A percentile compares a stretch with the other conserved stretches of the same genome.
Conservation (phyloP, 1,140 invertebrate genomes). For the Odontomachus brunneus region DNA sequence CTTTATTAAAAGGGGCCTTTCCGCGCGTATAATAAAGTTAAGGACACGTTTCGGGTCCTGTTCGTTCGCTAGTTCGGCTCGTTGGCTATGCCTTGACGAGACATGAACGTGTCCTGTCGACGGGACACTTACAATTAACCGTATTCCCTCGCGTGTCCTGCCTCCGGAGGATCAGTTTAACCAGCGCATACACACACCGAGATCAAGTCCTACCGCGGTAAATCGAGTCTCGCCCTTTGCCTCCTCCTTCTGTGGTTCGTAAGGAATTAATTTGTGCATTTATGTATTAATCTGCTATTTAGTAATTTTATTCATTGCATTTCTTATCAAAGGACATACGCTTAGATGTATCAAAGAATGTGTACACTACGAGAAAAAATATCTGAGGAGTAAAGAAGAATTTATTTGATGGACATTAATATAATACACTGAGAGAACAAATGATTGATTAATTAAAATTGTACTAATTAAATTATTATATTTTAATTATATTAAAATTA, state of each 20-base stretch:
- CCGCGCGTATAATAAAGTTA: constrained; percentile 49
- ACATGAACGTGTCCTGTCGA: constrained; percentile 19
- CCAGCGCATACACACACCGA: background rate
- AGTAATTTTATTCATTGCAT: background rate
- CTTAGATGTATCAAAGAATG: background rate
- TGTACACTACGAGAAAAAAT: too few species aligned
- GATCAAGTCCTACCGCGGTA: background rate
- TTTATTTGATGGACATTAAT: too few species aligned
- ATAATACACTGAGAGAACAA: too few species aligned
- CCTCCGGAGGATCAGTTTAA: background rate
- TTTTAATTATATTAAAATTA: too few species aligned
- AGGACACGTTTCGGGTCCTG: constrained; percentile 25
- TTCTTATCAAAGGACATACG: background rate
- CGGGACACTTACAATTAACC: constrained; percentile 66
- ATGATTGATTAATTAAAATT: too few species aligned
- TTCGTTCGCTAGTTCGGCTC: constrained; percentile 9
- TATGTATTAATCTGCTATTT: background rate
- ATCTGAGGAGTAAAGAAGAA: too few species aligned
- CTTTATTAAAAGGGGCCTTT: constrained; percentile 14
- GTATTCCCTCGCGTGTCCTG: constrained; percentile 44
- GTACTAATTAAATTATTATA: too few species aligned
- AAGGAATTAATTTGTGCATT: background rate
- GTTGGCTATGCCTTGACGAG: background rate
- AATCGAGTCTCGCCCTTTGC: constrained; percentile 16
- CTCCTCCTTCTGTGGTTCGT: background rate